Evolutionary conservation across 2,113 vertebrate species (phyloP).

Genomic region (Platanista minor): DNA sequence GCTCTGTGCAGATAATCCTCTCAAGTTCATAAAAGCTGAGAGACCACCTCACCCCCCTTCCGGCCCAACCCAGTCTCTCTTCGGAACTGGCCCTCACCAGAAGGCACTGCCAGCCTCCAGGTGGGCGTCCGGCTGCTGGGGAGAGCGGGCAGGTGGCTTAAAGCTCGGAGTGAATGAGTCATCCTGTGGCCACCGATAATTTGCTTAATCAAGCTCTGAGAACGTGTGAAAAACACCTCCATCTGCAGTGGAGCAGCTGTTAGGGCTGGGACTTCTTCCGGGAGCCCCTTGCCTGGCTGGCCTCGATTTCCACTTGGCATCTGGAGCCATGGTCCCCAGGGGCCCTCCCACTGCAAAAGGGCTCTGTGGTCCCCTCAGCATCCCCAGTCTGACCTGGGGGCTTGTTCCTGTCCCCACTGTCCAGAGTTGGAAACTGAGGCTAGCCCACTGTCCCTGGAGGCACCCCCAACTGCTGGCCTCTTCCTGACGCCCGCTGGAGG

Average conservation of each 20-base stretch:
- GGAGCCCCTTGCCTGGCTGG: not conserved
- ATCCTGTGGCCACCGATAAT: conserved; percentile 46
- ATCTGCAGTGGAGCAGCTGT: not conserved
- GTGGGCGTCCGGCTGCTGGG: not conserved
- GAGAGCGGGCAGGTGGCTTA: not conserved
- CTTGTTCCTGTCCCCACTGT: not conserved
- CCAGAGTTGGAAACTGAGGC: not conserved
- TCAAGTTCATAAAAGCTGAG: no score
- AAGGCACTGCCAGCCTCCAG: not conserved
- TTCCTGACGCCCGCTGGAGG: not conserved
- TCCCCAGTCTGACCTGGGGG: not conserved
- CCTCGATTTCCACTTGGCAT: not conserved
- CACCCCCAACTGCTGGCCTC: accelerated
- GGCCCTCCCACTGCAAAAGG: not conserved
- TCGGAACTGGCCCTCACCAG: not conserved
- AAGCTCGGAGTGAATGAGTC: conserved; percentile 52
- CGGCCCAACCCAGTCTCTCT: not conserved
- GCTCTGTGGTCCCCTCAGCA: not conserved
- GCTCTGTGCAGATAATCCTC: not conserved
- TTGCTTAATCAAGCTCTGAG: conserved; percentile 55
- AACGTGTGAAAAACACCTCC: conserved; percentile 43
- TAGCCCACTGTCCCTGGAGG: not conserved
- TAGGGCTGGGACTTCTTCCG: not conserved
- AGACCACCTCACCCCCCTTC: not conserved
- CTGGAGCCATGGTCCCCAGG: not conserved